Evolutionary conservation across 1,140 invertebrate species (phyloP).

Genomic region (Zophobas atratus): DNA sequence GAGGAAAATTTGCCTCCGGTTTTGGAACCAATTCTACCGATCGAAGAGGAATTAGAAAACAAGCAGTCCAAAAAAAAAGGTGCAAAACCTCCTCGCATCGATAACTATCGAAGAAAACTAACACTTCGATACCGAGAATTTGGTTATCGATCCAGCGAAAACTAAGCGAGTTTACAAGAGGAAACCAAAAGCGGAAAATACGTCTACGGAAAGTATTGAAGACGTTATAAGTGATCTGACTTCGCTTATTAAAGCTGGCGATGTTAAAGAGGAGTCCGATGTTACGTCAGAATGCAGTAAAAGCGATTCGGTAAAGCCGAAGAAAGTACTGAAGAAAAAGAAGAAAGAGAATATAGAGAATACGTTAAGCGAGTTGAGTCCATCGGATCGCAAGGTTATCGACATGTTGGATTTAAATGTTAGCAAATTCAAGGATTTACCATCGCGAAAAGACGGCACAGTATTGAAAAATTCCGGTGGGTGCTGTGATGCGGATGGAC

Average conservation of each 20-base stretch:
- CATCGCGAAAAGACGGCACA: conserved; percentile 63
- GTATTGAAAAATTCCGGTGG: conserved; percentile 65
- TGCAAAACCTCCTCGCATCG: conserved; percentile 26
- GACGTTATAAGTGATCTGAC: conserved; percentile 64
- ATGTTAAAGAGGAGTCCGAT: conserved; percentile 59
- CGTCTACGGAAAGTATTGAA: conserved; percentile 56
- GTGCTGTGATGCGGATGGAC: conserved; percentile 50
- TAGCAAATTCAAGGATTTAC: conserved; percentile 54
- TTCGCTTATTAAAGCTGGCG: conserved; percentile 57
- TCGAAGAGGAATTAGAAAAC: conserved; percentile 56
- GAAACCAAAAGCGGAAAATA: conserved; percentile 55
- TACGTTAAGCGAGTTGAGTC: conserved; percentile 57
- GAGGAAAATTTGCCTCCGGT: conserved; percentile 56
- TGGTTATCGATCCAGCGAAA: conserved; percentile 12
- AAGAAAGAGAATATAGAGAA: conserved; percentile 64
- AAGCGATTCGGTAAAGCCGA: conserved; percentile 53
- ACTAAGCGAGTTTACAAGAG: conserved; percentile 46
- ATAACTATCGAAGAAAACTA: conserved; percentile 37
- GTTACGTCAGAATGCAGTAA: conserved; percentile 54
- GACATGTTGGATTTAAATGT: conserved; percentile 66
- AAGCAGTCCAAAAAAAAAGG: conserved; percentile 51
- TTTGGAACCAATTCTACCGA: conserved; percentile 61
- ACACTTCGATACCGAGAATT: conserved; percentile 1
- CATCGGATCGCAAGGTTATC: conserved; percentile 61
- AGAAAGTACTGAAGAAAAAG: conserved; percentile 58